Base-by-base conservation (phyloP, 2,113 vertebrate genomes). In the Ochotona curzoniae region DNA sequence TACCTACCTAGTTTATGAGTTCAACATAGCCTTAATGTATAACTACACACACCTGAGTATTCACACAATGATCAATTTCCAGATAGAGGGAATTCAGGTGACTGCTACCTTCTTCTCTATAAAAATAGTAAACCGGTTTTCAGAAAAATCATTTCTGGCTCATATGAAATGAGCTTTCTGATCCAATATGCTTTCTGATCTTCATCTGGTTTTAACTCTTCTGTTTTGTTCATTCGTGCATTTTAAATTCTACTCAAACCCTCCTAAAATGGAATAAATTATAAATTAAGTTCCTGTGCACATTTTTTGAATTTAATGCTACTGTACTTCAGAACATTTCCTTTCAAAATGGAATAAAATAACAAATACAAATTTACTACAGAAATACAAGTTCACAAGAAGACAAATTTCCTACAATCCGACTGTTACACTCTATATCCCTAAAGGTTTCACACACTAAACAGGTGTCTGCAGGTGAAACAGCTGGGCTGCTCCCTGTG, bases 101-200 rank as follows among this genome's bases (percentile, higher is more conserved):
- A 91, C 25, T 84, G 67, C 26, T 75, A 82, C 54, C 67, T 92
- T 89, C 70, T 89, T 78, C 32, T 94, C 51, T 82, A 23, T 9
- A 92, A 86, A 96, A 96, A 93, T 61, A 96, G 89, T 92, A 79
- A 87, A 94, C 57, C 57, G 92, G 61, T 88, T 97, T 97, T 96
- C 23, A 11, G 87, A 95, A 95, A 95, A 94, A 89, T 14, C 94
- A 64, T 61, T 60, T 96, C 88, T 90, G 54, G 90, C 83, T 97
- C 83, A 93, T 86, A 96, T 49, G 93, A 2, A 93, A 93, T 94
- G 95, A 96, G 87, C 89, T 96, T 87, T 94, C 57, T 87, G 94
- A 94, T 57, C 87, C 92, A 87, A 57, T 79, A 91, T 61, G 78
- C 84, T 85, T 91, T 84, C 91, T 96, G 80, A 93, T 95, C 71